Conservation (phyloP, 2,797 vertebrate genomes). For the Periophthalmus magnuspinnatus region DNA sequence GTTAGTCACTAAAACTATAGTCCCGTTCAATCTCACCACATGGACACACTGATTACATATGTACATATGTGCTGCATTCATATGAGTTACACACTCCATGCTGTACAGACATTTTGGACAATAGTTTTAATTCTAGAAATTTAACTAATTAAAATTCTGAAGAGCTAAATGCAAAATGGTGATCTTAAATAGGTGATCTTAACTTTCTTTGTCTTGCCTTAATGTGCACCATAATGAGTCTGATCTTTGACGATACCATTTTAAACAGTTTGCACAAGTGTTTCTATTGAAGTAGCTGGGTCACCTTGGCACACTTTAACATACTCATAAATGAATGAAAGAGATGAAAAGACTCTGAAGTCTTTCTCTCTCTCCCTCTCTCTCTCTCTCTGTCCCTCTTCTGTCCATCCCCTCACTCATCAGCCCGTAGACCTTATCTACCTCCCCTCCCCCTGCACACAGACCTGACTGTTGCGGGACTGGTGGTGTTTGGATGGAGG, state of each 20-base stretch:
- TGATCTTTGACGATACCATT: slow-evolving; percentile 61
- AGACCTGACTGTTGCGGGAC: slow-evolving; percentile 1
- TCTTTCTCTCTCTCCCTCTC: slow-evolving; percentile 11
- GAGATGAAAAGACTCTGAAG: slow-evolving; percentile 47
- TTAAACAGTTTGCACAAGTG: slow-evolving; percentile 53
- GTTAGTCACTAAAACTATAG: no score
- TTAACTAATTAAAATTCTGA: background rate
- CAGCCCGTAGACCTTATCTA: slow-evolving; percentile 21
- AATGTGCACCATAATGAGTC: no score
- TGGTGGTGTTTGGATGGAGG: slow-evolving; percentile 19
- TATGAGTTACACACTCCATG: no score
- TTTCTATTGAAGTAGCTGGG: slow-evolving; percentile 66
- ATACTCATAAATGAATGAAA: slow-evolving; percentile 56
- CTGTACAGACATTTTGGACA: no score
- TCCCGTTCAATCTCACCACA: no score
- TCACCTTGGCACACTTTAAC: slow-evolving; percentile 57
- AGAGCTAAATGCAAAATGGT: background rate
- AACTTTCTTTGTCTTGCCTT: no score
- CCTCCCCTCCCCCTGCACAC: slow-evolving; percentile 24
- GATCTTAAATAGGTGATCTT: background rate
- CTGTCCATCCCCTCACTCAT: background rate
- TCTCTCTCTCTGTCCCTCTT: slow-evolving; percentile 11
- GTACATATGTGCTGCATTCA: no score
- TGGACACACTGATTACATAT: no score
- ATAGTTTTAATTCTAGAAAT: background rate